Evolutionary conservation across 64 coral and sea anemone species (phyloP).

Genomic region (Trachythela sp.): DNA sequence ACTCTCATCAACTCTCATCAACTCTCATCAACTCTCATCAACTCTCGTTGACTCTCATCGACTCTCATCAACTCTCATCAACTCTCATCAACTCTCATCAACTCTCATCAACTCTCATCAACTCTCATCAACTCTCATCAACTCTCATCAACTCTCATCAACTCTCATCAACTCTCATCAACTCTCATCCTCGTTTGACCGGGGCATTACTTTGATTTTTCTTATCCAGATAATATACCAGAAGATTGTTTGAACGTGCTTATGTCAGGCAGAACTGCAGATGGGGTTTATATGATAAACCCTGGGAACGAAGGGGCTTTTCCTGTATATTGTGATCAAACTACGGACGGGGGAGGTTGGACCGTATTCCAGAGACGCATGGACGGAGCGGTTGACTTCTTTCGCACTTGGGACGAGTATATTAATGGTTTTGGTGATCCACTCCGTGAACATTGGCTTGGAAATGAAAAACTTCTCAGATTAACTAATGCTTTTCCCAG

Average conservation of each 20-base stretch:
- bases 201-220: slow-evolving; percentile 5
- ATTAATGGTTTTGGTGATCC: not conserved
- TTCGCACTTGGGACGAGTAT: not conserved
- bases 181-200: too few relatives aligned
- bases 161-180: too few relatives aligned
- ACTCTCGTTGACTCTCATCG: too few relatives aligned
- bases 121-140: too few relatives aligned
- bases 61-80: too few relatives aligned
- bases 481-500: not conserved
- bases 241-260: not conserved
- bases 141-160: too few relatives aligned
- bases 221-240: not conserved
- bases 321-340: not conserved
- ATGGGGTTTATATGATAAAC: not conserved
- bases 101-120: too few relatives aligned
- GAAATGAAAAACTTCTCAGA: not conserved
- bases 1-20: too few relatives aligned
- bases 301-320: not conserved
- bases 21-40: too few relatives aligned
- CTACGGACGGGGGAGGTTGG: not conserved
- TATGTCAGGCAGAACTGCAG: not conserved
- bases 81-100: too few relatives aligned
- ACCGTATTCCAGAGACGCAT: not conserved
- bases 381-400: not conserved
- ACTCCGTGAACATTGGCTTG: not conserved